A percentile compares a stretch with the other conserved stretches of the same genome.
These are phyloP conservation scores for Micropoecilia bifurca DNA, from an alignment of 2,797 vertebrate genomes.

Conservation along the genomic window DNA sequence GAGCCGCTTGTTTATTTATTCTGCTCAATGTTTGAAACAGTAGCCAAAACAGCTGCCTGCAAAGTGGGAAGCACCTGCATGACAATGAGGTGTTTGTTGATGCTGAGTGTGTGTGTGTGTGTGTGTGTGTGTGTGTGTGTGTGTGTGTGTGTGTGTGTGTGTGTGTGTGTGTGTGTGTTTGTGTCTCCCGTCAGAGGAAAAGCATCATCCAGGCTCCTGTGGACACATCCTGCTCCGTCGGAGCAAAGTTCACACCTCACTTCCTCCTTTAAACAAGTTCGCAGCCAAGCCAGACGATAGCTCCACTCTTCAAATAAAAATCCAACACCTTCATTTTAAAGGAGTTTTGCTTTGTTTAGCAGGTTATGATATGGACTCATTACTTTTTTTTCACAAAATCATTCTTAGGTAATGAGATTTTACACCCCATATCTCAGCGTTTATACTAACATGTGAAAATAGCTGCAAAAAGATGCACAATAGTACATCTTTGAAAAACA, in stretches of 20 bases:
- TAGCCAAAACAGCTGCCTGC: constrained; percentile 7
- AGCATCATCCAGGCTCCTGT: constrained; percentile 49
- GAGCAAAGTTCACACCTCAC: neutral
- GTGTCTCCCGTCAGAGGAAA: constrained; percentile 63
- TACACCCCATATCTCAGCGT: too few relatives aligned
- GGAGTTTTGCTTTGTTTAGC: constrained; percentile 17
- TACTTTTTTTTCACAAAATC: too few relatives aligned
- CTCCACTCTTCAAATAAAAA: constrained; percentile 11
- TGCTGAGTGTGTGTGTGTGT: neutral
- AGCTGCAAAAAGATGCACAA: too few relatives aligned
- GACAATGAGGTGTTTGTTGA: constrained; percentile 40
- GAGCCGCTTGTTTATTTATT: constrained; percentile 63
- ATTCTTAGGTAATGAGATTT: too few relatives aligned
- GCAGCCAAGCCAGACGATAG: neutral
- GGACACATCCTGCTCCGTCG: constrained; percentile 35
- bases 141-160: neutral
- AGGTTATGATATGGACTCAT: too few relatives aligned
- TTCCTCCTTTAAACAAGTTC: neutral
- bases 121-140: constrained; percentile 1
- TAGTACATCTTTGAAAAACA: too few relatives aligned
- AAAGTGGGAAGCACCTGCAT: constrained; percentile 78
- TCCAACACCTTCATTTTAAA: constrained; percentile 25
- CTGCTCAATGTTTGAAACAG: constrained; percentile 58
- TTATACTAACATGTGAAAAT: too few relatives aligned
- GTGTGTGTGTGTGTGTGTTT: neutral